Evolutionary conservation across 2,797 vertebrate genomes (phyloP).

Genomic region (Leptodactylus fallax): DNA sequence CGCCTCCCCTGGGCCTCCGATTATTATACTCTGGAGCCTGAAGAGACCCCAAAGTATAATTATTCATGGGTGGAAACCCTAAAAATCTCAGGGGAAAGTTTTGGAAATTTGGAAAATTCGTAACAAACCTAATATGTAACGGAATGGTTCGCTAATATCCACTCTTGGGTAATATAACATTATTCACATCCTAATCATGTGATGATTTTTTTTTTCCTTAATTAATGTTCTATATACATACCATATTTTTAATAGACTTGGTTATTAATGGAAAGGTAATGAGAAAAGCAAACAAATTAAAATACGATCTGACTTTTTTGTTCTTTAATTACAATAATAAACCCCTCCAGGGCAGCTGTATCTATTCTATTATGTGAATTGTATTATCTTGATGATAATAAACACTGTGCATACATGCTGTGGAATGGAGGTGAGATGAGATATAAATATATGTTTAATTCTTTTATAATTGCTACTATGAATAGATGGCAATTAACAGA

Average conservation of each 20-base stretch:
- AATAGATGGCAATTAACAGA: conserved; percentile 57
- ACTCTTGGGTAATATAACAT: neutral
- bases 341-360: conserved; percentile 53
- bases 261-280: conserved; percentile 46
- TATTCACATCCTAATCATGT: neutral
- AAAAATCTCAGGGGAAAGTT: too few species aligned
- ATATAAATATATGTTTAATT: conserved; percentile 57
- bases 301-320: conserved; percentile 56
- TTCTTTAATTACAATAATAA: conserved; percentile 62
- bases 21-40: too few species aligned
- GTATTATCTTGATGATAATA: conserved; percentile 56
- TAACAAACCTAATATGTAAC: too few species aligned
- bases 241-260: conserved; percentile 7
- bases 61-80: too few species aligned
- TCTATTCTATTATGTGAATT: conserved; percentile 56
- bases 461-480: conserved; percentile 61
- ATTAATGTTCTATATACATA: neutral
- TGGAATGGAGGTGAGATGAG: conserved; percentile 41
- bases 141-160: too few species aligned
- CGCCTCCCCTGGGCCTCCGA: too few species aligned
- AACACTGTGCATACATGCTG: conserved; percentile 46
- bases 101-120: too few species aligned
- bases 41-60: too few species aligned
- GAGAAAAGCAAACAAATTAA: conserved; percentile 22
- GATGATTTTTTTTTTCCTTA: conserved; percentile 32